Conservation (phyloP, 2,113 vertebrate species). For the Lasiurus borealis region DNA sequence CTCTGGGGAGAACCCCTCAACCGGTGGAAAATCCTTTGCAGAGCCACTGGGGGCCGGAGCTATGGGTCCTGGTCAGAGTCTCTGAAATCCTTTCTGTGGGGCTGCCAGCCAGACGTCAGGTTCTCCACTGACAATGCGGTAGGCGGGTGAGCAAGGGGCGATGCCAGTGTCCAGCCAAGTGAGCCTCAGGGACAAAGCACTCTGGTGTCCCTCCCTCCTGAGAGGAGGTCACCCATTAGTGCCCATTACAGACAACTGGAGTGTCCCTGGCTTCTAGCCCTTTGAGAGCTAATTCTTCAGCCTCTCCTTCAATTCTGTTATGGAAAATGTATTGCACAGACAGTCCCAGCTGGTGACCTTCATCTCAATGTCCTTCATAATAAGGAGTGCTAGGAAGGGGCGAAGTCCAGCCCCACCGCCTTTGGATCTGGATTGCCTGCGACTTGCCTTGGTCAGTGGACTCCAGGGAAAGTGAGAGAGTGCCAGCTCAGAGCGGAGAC, state of each 20-base stretch:
- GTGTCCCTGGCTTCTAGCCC: neutral
- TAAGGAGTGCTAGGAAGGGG: neutral
- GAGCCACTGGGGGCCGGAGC: too few relatives aligned
- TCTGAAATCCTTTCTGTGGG: too few relatives aligned
- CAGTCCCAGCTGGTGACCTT: neutral
- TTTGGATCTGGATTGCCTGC: neutral
- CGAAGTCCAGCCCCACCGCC: neutral
- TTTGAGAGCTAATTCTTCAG: slow-evolving; percentile 1
- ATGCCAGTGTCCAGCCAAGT: neutral
- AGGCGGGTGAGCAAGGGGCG: neutral
- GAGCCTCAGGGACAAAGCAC: neutral
- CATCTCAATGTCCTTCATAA: neutral
- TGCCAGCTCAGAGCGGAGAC: too few relatives aligned
- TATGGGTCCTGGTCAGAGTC: too few relatives aligned
- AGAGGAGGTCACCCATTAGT: neutral
- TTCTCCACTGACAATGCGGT: neutral
- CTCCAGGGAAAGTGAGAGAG: neutral
- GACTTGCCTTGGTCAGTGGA: neutral
- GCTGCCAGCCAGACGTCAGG: neutral
- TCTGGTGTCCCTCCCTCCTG: neutral
- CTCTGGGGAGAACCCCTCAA: neutral
- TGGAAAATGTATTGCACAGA: neutral
- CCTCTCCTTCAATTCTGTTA: neutral
- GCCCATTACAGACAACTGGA: neutral
- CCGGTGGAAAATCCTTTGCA: neutral